phyloP scores from a whole-genome alignment of 1,140 invertebrate genomes.

The Plectus sambesii region DNA sequence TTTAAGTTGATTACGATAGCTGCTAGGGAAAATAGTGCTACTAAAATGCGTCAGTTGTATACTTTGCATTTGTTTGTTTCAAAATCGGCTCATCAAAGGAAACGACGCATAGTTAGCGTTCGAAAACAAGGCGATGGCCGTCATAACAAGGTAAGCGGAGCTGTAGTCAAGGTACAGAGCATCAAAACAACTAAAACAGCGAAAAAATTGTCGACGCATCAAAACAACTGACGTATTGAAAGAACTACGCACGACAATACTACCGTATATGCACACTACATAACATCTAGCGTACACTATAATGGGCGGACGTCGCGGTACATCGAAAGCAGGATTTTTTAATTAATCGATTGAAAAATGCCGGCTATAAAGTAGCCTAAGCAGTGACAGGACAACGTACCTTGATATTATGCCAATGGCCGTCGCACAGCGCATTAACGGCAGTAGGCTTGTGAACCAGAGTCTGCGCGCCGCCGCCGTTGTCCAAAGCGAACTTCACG shows the following conservation, averaged over 20 bases:
- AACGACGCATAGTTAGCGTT: too few relatives aligned
- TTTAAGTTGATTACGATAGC: neutral
- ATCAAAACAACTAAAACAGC: too few relatives aligned
- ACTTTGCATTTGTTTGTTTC: neutral
- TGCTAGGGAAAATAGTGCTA: neutral
- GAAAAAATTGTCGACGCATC: too few relatives aligned
- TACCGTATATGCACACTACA: too few relatives aligned
- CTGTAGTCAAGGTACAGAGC: too few relatives aligned
- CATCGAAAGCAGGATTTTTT: too few relatives aligned
- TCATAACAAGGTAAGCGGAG: too few relatives aligned
- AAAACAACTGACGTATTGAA: neutral
- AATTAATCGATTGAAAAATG: too few relatives aligned
- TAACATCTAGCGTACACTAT: neutral
- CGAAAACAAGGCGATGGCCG: too few relatives aligned
- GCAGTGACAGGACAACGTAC: slow-evolving; percentile 49
- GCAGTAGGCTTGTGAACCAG: slow-evolving; percentile 60
- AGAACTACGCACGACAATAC: too few relatives aligned
- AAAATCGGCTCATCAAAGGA: too few relatives aligned
- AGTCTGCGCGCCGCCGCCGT: slow-evolving; percentile 65
- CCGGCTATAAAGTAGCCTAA: slow-evolving; percentile 1
- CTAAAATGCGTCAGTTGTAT: neutral
- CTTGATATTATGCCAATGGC: slow-evolving; percentile 80
- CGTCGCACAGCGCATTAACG: slow-evolving; percentile 72
- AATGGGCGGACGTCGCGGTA: too few relatives aligned
- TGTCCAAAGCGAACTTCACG: slow-evolving; percentile 65